These are phyloP conservation scores for Rotaria magnacalcarata DNA, from an alignment of 2,888 invertebrate species.

Conservation along the genomic window DNA sequence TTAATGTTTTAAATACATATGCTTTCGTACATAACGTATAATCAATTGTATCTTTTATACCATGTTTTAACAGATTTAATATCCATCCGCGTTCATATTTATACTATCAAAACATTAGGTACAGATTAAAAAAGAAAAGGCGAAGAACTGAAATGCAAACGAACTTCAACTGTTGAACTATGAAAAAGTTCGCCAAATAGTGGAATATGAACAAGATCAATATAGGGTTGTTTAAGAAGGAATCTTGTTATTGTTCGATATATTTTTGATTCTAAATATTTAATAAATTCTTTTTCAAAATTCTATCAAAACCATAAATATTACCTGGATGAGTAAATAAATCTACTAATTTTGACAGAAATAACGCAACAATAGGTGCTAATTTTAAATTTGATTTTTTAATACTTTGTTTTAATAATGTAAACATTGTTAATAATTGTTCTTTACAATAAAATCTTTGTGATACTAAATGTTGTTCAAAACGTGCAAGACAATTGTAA, in stretches of 20 bases:
- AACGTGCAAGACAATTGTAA: background rate
- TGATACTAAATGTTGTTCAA: slow-evolving; percentile 27
- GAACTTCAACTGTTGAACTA: background rate
- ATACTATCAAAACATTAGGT: background rate
- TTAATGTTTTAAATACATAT: slow-evolving; percentile 14
- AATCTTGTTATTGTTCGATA: slow-evolving; percentile 12
- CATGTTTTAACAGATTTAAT: slow-evolving; percentile 14
- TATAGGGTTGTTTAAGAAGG: background rate
- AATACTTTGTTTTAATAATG: background rate
- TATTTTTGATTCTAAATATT: background rate
- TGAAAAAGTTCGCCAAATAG: background rate
- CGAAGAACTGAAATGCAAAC: background rate
- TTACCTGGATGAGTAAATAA: background rate
- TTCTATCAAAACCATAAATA: no score
- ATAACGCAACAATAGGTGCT: background rate
- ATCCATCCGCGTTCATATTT: slow-evolving; percentile 18
- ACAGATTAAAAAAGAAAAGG: background rate
- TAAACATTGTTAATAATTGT: background rate
- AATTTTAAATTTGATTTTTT: slow-evolving; percentile 29
- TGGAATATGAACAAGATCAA: slow-evolving; percentile 5
- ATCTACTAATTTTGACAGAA: slow-evolving; percentile 16
- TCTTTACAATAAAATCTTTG: slow-evolving; percentile 28
- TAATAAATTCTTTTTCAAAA: background rate
- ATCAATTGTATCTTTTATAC: slow-evolving; percentile 18
- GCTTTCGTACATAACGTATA: background rate